Percentiles rank a stretch among this genome's conserved stretches.
phyloP scores from a whole-genome alignment of 2,888 invertebrate species.

The Tachina fera region DNA sequence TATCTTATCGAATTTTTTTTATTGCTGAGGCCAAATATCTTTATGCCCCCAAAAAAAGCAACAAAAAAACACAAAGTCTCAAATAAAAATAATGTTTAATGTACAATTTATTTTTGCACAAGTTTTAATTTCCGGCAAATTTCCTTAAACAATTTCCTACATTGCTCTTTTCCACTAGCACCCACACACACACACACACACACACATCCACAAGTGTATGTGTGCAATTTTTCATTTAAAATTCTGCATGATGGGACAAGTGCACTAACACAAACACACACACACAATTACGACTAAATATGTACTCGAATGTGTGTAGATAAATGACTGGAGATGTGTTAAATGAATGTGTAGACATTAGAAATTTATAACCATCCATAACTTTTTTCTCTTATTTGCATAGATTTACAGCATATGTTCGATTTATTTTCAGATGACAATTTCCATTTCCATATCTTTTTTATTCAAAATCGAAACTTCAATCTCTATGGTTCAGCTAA shows the following conservation, averaged over 20 bases:
- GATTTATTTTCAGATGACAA: conserved; percentile 61
- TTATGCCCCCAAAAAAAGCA: background rate
- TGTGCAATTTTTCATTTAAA: conserved; percentile 57
- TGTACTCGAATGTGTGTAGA: background rate
- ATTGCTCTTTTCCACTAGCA: conserved; percentile 47
- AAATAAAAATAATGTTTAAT: conserved; percentile 36
- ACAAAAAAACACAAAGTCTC: background rate
- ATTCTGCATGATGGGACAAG: conserved; percentile 7
- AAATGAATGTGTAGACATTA: conserved; percentile 46
- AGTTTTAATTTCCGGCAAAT: conserved; percentile 76
- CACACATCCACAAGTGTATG: conserved; percentile 15
- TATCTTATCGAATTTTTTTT: background rate
- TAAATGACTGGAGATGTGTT: conserved; percentile 20
- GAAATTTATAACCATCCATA: conserved; percentile 47
- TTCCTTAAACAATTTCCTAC: conserved; percentile 75
- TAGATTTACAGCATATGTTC: conserved; percentile 62
- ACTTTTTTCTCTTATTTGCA: background rate
- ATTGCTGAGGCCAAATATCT: background rate
- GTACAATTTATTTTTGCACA: conserved; percentile 72
- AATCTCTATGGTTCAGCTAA: conserved; percentile 3
- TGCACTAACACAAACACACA: background rate
- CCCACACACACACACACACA: background rate
- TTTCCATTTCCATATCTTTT: no score
- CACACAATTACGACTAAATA: background rate
- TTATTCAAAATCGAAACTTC: conserved; percentile 49